A percentile compares a stretch with the other conserved stretches of the same genome.
Evolutionary conservation across 1,140 invertebrate species (phyloP).

Genomic region (Varroa destructor): DNA sequence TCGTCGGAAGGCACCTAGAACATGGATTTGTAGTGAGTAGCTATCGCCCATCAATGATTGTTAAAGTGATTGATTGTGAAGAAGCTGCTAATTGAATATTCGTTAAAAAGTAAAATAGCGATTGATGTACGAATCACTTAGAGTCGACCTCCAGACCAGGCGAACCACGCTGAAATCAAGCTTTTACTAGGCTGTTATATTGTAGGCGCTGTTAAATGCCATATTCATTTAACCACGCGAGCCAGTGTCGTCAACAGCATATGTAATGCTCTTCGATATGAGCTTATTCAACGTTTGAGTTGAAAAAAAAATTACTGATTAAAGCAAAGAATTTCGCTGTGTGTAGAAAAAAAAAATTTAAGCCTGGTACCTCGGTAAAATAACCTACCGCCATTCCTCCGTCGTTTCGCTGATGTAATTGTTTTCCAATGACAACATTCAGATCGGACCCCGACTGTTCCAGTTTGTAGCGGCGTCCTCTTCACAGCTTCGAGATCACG

Average conservation of each 20-base stretch:
- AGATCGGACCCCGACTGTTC: constrained; percentile 30
- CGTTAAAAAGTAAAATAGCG: background rate
- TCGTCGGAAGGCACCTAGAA: background rate
- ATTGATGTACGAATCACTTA: background rate
- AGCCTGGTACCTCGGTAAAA: no score
- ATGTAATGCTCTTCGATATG: no score
- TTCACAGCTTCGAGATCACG: constrained; percentile 32
- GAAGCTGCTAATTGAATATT: background rate
- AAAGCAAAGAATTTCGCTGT: no score
- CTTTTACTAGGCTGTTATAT: background rate
- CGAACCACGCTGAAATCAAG: background rate
- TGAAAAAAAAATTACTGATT: no score
- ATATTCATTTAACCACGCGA: no score
- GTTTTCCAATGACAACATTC: background rate
- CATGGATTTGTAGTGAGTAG: constrained; percentile 2
- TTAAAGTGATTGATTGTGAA: background rate
- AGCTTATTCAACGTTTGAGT: no score
- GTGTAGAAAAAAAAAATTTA: no score
- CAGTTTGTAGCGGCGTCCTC: constrained; percentile 32
- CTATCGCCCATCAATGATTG: background rate
- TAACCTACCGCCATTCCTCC: no score
- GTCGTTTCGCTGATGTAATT: no score
- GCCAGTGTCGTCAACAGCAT: no score
- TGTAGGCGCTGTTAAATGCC: background rate
- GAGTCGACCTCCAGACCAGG: background rate